Evolutionary conservation across 2,888 invertebrate species (phyloP).

Genomic region (Drosophila diplacantha): DNA sequence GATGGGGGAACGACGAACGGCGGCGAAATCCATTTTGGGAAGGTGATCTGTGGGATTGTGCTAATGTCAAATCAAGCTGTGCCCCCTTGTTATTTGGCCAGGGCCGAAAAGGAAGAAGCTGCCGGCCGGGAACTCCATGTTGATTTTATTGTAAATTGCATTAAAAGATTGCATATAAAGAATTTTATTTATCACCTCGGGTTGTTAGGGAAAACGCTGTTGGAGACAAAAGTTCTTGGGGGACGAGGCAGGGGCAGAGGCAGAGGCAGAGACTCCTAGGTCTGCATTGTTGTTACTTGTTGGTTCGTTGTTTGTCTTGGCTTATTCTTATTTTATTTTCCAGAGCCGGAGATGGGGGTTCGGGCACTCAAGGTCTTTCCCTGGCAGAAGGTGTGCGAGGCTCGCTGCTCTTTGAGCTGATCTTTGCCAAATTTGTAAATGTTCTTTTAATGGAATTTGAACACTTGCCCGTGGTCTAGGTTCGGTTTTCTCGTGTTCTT

Average conservation of each 20-base stretch:
- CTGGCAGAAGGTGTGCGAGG: constrained; percentile 29
- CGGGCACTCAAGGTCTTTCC: constrained; percentile 64
- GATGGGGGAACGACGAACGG: constrained; percentile 32
- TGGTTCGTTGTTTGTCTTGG: constrained; percentile 35
- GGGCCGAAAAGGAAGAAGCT: constrained; percentile 45
- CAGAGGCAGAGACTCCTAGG: constrained; percentile 12
- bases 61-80: constrained; percentile 77
- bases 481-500: constrained; percentile 38
- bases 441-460: constrained; percentile 70
- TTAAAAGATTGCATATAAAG: constrained; percentile 76
- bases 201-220: constrained; percentile 74
- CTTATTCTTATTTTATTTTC: constrained; percentile 28
- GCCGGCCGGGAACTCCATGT: constrained; percentile 61
- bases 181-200: constrained; percentile 76
- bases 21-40: constrained; percentile 73
- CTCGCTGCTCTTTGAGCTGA: constrained; percentile 35
- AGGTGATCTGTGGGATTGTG: constrained; percentile 75
- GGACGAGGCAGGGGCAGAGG: neutral
- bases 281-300: constrained; percentile 39
- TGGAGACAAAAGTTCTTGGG: constrained; percentile 69
- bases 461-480: constrained; percentile 52
- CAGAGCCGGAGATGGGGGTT: constrained; percentile 40
- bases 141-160: constrained; percentile 75
- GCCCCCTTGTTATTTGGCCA: constrained; percentile 70
- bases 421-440: constrained; percentile 73